Conservation (phyloP, 2,797 vertebrate genomes). For the Sciurus carolinensis region DNA sequence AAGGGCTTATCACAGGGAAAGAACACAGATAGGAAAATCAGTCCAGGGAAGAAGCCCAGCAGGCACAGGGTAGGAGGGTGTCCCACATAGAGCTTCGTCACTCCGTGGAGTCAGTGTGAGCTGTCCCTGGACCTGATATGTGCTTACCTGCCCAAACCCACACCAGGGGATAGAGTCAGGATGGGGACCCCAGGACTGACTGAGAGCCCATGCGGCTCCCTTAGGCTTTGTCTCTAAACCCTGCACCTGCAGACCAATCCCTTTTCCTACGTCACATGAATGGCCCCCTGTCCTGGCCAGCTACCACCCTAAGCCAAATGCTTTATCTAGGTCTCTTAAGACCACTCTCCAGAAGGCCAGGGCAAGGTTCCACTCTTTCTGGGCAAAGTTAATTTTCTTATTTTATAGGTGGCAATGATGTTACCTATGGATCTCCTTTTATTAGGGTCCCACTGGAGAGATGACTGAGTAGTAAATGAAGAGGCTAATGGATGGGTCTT, state of each 20-base stretch:
- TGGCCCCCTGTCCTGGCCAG: not conserved
- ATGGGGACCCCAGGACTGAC: accelerated
- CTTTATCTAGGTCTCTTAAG: not conserved
- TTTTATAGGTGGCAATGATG: too few relatives aligned
- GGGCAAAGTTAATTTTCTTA: not conserved
- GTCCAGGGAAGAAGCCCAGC: too few relatives aligned
- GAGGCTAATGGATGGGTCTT: not conserved
- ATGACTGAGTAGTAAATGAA: too few relatives aligned
- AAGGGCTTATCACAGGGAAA: not conserved
- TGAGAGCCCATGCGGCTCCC: accelerated
- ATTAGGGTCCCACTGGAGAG: too few relatives aligned
- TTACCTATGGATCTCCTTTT: too few relatives aligned
- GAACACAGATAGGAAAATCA: not conserved
- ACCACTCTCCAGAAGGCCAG: not conserved
- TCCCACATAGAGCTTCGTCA: too few relatives aligned
- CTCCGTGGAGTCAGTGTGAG: accelerated
- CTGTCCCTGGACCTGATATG: accelerated
- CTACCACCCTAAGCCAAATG: not conserved
- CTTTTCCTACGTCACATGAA: too few relatives aligned
- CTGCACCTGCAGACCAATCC: too few relatives aligned
- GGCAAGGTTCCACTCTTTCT: too few relatives aligned
- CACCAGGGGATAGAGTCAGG: not conserved
- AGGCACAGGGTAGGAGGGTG: not conserved
- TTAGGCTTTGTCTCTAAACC: too few relatives aligned
- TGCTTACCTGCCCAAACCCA: too few relatives aligned